Base-by-base conservation (phyloP, 2,113 vertebrate genomes). In the Labeo rohita region DNA sequence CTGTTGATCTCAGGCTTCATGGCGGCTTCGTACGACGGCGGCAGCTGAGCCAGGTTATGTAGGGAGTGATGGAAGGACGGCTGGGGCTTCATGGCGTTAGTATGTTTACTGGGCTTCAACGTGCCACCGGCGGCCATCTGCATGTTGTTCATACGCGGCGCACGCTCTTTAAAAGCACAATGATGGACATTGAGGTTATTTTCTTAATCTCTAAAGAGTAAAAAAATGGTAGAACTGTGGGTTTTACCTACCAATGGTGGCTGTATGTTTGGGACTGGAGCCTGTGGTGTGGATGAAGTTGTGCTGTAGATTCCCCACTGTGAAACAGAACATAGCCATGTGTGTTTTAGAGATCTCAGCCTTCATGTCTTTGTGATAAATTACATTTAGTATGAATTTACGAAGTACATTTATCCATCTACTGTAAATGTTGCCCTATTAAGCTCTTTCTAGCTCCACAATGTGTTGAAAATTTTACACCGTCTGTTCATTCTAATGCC, bases 41-140 rank as follows among this genome's bases (percentile, higher is more conserved):
- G 97, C 80, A 98, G 96, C 88, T 97, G 97, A 18, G 97, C 97
- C 90, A 98, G 96, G 92, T 98, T 98, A 94, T 98, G 97, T 90
- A 97, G 95, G 34, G 97, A 98, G 56, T 97, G 95, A 59, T 97
- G 96, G 90, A 97, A 97, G 86, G 96, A 93, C 39, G 97, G 95
- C 86, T 96, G 95, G 85, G 93, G 90, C 89, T 94, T 94, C 86
- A 90, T 89, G 92, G 94, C 96, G 84, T 96, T 97, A 87, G 96
- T 97, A 91, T 97, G 97, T 90, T 97, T 97, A 90, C 93, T 93
- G 87, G 94, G 94, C 70, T 95, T 94, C 88, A 95, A 91, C 80
- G 95, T 95, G 86, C 95, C 95, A 87, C 96, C 96, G 86, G 93
- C 91, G 89, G 95, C 94, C 93, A 96, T 89, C 92, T 96, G 95